Conservation (phyloP, 1,140 invertebrate genomes). For the Psix sp. region DNA sequence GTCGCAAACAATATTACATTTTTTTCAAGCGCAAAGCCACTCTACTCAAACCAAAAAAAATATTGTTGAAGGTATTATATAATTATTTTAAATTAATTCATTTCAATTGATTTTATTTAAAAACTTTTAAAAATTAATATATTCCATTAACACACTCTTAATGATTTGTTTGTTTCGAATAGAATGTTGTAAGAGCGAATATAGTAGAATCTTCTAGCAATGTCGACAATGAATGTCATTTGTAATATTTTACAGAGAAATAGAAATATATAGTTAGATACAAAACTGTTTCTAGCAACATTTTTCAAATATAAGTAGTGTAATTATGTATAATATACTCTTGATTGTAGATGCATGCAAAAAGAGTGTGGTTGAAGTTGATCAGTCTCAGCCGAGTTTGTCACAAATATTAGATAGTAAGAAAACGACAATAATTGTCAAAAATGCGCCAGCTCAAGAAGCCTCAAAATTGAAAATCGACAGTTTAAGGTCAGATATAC, state of each 20-base stretch:
- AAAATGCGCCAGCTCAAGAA: slow-evolving; percentile 16
- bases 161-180: no score
- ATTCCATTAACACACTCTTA: no score
- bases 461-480: slow-evolving; percentile 11
- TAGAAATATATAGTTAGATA: no score
- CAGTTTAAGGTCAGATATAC: slow-evolving; percentile 12
- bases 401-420: slow-evolving; percentile 10
- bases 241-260: no score
- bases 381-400: slow-evolving; percentile 3
- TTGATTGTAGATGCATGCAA: slow-evolving; percentile 4
- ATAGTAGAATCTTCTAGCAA: no score
- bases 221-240: no score
- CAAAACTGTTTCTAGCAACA: no score
- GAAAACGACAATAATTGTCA: slow-evolving; percentile 2
- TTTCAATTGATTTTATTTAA: no score
- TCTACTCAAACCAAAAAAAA: slow-evolving; percentile 3
- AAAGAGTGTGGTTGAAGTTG: background rate
- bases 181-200: no score
- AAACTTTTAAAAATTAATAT: no score
- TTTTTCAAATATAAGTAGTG: background rate
- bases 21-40: slow-evolving; percentile 6
- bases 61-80: slow-evolving; percentile 8
- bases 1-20: slow-evolving; percentile 5
- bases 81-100: background rate
- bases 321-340: slow-evolving; percentile 1